Conservation (phyloP, 2,888 invertebrate species). For the Crepidodera aurea region DNA sequence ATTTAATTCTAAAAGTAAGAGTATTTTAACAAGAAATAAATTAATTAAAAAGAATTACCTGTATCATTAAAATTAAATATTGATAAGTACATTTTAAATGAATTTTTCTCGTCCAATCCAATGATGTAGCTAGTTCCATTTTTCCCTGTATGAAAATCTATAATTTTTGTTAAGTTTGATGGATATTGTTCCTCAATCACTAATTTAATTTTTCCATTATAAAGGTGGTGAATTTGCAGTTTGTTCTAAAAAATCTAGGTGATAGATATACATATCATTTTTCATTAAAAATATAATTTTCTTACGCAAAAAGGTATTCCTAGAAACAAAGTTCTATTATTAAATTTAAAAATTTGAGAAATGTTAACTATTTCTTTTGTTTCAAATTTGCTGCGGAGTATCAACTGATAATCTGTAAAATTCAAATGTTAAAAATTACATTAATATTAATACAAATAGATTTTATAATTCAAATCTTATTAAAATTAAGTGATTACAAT, state of each 20-base stretch:
- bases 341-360: constrained; percentile 34
- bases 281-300: neutral
- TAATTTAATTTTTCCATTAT: constrained; percentile 27
- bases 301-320: constrained; percentile 36
- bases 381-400: constrained; percentile 36
- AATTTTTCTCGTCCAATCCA: constrained; percentile 40
- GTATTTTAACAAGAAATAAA: constrained; percentile 29
- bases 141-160: constrained; percentile 40
- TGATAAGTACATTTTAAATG: constrained; percentile 42
- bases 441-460: too few relatives aligned
- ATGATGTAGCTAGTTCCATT: constrained; percentile 43
- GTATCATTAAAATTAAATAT: constrained; percentile 39
- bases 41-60: constrained; percentile 46
- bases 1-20: constrained; percentile 37
- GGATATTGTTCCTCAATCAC: constrained; percentile 24
- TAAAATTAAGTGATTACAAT: too few relatives aligned
- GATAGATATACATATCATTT: neutral
- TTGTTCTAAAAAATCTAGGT: constrained; percentile 42
- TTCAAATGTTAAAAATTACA: too few relatives aligned
- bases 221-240: constrained; percentile 27
- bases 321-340: constrained; percentile 38
- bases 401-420: constrained; percentile 45
- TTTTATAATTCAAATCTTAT: too few relatives aligned
- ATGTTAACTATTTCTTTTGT: constrained; percentile 37
- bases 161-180: constrained; percentile 39